Conservation (phyloP, 2,888 invertebrate genomes). For the Thecocarcelia acutangulata region DNA sequence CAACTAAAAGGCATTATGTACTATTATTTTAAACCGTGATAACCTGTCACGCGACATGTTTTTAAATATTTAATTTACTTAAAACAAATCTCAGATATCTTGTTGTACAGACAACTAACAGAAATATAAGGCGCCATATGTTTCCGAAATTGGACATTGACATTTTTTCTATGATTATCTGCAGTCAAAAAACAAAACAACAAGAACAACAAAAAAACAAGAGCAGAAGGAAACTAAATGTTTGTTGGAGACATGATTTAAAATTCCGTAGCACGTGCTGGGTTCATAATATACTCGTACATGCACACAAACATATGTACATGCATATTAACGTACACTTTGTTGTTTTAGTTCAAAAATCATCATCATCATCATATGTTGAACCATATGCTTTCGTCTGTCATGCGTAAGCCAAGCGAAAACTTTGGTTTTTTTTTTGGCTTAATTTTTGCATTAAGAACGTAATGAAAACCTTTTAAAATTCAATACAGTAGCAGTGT, state of each 20-base stretch:
- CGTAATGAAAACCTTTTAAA: conserved; percentile 63
- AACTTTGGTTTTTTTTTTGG: conserved; percentile 60
- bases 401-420: conserved; percentile 78
- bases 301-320: too few species aligned
- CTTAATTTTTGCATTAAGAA: conserved; percentile 36
- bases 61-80: too few species aligned
- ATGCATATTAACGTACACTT: conserved; percentile 8
- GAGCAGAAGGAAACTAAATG: conserved; percentile 11
- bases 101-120: too few species aligned
- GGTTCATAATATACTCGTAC: conserved; percentile 20
- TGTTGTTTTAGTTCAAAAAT: neutral
- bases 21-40: too few species aligned
- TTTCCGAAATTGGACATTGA: neutral
- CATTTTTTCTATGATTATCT: neutral
- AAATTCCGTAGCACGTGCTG: conserved; percentile 65
- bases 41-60: too few species aligned
- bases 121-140: conserved; percentile 8
- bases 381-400: conserved; percentile 62
- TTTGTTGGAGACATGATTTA: conserved; percentile 21
- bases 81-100: too few species aligned
- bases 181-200: neutral
- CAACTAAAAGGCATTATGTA: too few species aligned
- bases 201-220: too few species aligned
- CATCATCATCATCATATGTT: conserved; percentile 64
- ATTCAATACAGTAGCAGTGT: conserved; percentile 69